These are phyloP conservation scores for Actenoides lindsayi DNA, from an alignment of 2,113 vertebrate species.

Conservation along the genomic window DNA sequence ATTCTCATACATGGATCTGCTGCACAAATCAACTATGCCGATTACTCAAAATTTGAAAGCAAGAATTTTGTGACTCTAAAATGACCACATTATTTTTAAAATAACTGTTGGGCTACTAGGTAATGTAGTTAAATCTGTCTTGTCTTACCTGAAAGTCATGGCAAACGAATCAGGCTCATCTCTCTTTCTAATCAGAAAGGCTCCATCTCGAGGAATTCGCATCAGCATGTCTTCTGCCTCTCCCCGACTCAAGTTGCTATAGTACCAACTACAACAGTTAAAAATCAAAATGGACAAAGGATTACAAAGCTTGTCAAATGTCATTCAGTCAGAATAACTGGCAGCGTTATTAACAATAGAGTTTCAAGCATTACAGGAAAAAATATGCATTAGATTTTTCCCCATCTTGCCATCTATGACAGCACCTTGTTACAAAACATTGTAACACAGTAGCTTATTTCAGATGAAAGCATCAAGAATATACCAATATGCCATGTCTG, in stretches of 20 bases:
- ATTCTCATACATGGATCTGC: neutral
- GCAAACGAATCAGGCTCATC: conserved; percentile 89
- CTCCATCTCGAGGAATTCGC: conserved; percentile 93
- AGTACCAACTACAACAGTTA: conserved; percentile 87
- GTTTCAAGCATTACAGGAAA: neutral
- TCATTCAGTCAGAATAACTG: neutral
- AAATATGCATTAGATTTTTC: neutral
- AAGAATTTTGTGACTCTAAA: neutral
- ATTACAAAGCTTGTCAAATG: neutral
- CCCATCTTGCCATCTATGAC: neutral
- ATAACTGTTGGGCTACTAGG: neutral
- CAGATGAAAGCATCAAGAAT: neutral
- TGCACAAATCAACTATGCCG: neutral
- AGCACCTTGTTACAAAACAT: neutral
- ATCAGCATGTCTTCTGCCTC: conserved; percentile 95
- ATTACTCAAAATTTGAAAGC: neutral
- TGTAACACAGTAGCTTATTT: neutral
- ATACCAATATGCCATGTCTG: neutral
- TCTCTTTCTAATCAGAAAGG: conserved; percentile 92
- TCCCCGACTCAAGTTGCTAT: conserved; percentile 90
- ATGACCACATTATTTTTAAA: neutral
- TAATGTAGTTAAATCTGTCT: neutral
- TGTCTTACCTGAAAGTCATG: conserved; percentile 92
- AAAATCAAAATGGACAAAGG: neutral
- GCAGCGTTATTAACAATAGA: neutral